phyloP scores from a whole-genome alignment of 2,113 vertebrate species.

The Malurus elegans region DNA sequence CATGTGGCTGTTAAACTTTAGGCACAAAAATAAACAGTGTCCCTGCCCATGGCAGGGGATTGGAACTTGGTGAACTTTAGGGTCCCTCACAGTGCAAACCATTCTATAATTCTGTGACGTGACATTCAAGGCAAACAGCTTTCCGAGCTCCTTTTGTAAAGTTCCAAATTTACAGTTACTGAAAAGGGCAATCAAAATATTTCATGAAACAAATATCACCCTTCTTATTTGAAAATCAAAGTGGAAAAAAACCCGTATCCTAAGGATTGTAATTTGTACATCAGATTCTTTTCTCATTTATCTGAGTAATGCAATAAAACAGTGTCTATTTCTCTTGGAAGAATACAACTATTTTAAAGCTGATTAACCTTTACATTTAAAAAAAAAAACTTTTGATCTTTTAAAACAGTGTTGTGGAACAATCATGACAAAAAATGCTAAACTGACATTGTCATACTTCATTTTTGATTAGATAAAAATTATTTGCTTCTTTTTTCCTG shows the following conservation, averaged over 20 bases:
- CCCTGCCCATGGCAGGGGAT: too few species aligned
- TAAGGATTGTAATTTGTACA: neutral
- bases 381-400: neutral
- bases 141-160: neutral
- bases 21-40: neutral
- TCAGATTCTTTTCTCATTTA: neutral
- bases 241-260: neutral
- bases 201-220: neutral
- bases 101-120: neutral
- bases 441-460: neutral
- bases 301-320: neutral
- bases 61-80: neutral
- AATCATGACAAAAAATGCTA: neutral
- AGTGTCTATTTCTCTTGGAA: neutral
- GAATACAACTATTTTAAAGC: neutral
- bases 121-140: neutral
- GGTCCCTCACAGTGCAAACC: neutral
- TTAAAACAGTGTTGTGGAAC: neutral
- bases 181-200: neutral
- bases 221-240: neutral
- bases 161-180: neutral
- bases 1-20: neutral
- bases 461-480: neutral
- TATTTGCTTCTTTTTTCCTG: neutral
- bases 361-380: neutral